Conservation (phyloP, 2,113 vertebrate species). For the Nymphicus hollandicus region DNA sequence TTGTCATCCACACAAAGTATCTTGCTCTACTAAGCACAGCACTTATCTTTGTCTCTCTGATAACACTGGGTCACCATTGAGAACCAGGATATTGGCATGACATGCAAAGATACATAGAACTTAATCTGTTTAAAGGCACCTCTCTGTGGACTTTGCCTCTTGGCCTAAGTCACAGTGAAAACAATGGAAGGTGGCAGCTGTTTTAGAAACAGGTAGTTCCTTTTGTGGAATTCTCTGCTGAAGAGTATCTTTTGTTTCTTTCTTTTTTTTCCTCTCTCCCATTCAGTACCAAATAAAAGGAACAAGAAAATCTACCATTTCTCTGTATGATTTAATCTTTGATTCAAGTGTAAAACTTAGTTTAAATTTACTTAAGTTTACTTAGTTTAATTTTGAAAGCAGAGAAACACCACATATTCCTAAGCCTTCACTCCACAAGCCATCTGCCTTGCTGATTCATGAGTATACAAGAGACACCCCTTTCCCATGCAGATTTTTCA, state of each 20-base stretch:
- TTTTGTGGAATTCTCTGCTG: not conserved
- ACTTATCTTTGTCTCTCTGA: not conserved
- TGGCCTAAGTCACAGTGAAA: not conserved
- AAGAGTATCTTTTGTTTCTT: not conserved
- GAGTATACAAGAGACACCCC: not conserved
- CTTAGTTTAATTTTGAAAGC: not conserved
- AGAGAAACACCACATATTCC: not conserved
- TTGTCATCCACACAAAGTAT: not conserved
- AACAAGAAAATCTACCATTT: not conserved
- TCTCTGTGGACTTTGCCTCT: not conserved
- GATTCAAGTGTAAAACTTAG: not conserved
- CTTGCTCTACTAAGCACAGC: not conserved
- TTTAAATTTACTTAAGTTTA: not conserved
- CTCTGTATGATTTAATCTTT: not conserved
- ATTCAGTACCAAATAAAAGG: not conserved
- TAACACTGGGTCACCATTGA: not conserved
- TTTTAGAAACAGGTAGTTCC: not conserved
- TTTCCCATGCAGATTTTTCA: not conserved
- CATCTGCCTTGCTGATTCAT: not conserved
- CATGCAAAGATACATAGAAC: not conserved
- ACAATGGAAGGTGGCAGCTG: not conserved
- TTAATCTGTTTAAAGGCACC: not conserved
- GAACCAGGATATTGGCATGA: not conserved
- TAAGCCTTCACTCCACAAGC: not conserved
- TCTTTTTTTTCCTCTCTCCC: not conserved